phyloP scores from a whole-genome alignment of 2,888 invertebrate species.

The Pachymerium ferrugineum region DNA sequence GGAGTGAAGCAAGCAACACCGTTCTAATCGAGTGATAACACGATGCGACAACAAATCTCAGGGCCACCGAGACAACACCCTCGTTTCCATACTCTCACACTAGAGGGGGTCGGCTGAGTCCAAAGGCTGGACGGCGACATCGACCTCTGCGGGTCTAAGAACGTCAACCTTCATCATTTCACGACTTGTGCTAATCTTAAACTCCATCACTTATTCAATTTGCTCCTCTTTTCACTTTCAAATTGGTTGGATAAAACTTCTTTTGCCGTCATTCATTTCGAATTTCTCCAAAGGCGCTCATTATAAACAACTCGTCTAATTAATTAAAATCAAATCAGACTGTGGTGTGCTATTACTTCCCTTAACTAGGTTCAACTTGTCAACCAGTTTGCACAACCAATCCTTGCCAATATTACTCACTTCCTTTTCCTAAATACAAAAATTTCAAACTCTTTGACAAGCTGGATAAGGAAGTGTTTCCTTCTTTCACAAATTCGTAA shows the following conservation, averaged over 20 bases:
- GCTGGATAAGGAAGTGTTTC: too few species aligned
- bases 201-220: background rate
- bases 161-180: too few species aligned
- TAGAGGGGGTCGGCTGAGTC: background rate
- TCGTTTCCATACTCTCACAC: background rate
- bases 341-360: too few species aligned
- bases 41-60: slow-evolving; percentile 3
- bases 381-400: too few species aligned
- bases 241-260: background rate
- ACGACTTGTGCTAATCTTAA: background rate
- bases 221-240: background rate
- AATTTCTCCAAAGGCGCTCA: background rate
- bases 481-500: too few species aligned
- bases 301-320: background rate
- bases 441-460: too few species aligned
- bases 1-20: background rate
- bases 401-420: too few species aligned
- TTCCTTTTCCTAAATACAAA: too few species aligned
- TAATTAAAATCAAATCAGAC: background rate
- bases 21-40: slow-evolving; percentile 3
- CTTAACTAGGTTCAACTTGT: background rate
- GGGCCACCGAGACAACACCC: background rate
- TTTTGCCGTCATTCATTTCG: background rate
- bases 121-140: background rate
- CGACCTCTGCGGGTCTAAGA: too few species aligned